Conservation (phyloP, 2,797 vertebrate species). For the Graptemys geographica region DNA sequence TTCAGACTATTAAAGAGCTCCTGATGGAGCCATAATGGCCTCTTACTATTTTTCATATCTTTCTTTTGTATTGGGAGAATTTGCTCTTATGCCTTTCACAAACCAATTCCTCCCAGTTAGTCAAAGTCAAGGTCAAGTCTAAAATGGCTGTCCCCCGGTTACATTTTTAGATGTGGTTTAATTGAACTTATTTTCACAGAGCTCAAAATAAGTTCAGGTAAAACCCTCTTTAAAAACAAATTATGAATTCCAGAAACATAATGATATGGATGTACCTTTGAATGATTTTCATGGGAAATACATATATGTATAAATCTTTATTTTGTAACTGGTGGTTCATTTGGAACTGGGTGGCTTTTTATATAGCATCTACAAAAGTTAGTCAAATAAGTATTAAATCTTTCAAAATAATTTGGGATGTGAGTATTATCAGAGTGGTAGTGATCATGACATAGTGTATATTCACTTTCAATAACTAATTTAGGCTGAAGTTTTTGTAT, state of each 20-base stretch:
- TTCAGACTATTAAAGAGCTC: no score
- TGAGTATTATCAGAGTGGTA: neutral
- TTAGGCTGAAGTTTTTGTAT: neutral
- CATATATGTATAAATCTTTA: neutral
- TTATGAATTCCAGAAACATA: neutral
- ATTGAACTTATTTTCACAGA: neutral
- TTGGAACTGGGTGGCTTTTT: no score
- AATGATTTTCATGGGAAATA: neutral
- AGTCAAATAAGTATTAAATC: neutral
- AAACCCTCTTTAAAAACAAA: neutral
- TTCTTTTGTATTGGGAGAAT: no score
- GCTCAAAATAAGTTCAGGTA: neutral
- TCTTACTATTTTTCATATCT: no score
- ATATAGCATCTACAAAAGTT: neutral
- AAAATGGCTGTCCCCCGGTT: no score
- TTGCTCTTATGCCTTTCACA: no score
- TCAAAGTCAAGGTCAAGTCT: no score
- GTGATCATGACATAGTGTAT: neutral
- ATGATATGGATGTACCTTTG: neutral
- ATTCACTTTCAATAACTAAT: neutral
- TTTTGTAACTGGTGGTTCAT: neutral
- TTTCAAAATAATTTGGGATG: neutral
- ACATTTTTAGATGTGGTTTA: no score
- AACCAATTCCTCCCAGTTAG: no score
- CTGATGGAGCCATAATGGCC: no score